Evolutionary conservation across 2,888 invertebrate genomes (phyloP), one percentile per base, ranked within the genome.

Genomic region (Melieria crassipennis): DNA sequence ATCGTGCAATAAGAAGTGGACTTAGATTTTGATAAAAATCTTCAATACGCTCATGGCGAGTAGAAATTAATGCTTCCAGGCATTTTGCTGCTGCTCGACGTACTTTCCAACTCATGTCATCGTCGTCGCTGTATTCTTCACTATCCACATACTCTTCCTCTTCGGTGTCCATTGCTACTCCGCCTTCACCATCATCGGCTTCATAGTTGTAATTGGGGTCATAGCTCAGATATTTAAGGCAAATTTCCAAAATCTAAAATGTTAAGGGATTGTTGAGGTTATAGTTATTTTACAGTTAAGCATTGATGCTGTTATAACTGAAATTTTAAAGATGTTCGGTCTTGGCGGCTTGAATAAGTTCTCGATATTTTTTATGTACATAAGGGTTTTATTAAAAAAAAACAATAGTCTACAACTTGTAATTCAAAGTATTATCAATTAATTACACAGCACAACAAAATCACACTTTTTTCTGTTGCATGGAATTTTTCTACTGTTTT

Each of bases 191-290:
- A 77, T 93, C 95, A 78, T 94, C 94, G 75, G 95, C 96, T 85
- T 98, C 99, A 82, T 99, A 99, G 87, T 99, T 98, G 85, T 99
- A 99, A 87, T 99, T 99, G 0, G 99, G 99, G 88, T 99, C 99
- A 82, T 99, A 97, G 0, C 95, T 94, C 75, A 99, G 92, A 88
- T 96, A 97, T 84, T 93, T 91, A 73, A 98, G 88, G 85, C 98
- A 98, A 60, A 98, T 90, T 74, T 93, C 91, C 43, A 95, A 93
- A 73, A 95, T 94, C 94, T 94, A 30, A 30, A 30, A 30, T 30
- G 30, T 30, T 30, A 30, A 30, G 30, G 30, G 30, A 30, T 30
- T 1, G 30, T 30, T 30, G 9, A 11, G 50, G 50, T 50, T 50
- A 10, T 3, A 50, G 11, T 50, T 50, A 10, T 50, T 10, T 11